Base-by-base conservation (phyloP, 23 tunicate species). In the Ascidia mentula region DNA sequence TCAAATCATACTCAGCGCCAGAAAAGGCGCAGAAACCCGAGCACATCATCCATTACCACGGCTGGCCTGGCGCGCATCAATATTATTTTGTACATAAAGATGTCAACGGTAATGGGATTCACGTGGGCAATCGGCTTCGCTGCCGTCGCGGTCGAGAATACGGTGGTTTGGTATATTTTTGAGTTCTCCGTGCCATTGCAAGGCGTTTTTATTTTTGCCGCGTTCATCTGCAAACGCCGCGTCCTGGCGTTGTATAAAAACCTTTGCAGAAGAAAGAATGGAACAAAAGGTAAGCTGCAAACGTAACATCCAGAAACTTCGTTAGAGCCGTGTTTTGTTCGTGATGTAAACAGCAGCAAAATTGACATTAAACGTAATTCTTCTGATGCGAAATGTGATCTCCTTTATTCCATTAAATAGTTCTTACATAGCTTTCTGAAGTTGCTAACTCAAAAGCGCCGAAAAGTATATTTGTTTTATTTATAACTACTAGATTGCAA, bases 101-200 rank as follows among this genome's bases (percentile, higher is more conserved):
- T 92, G 92, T 93, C 98, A 28, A 84, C 88, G 18, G 87, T 93
- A 36, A 93, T 93, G 98, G 98, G 98, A 18, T 84, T 93, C 60
- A 83, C 89, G 18, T 93, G 98, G 98, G 60, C 88, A 26, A 33
- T 93, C 53, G 98, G 98, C 17, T 80, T 88, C 40, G 81, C 92
- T 1, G 93, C 98, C 1, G 92, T 87, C 18, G 32, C 87, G 12
- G 80, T 87, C 7, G 77, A 93, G 18, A 59, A 53, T 4, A 36
- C 82, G 0, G 78, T 86, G 7, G 60, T 93, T 34, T 86, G 98
- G 89, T 80, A 82, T 45, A 77, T 93, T 31, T 93, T 93, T 38
- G 98, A 93, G 77, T 0, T 93, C n/a, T 80, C 88, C 22, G 93
- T 93, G 7, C 92, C 98, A 12, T 69, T 93, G n/a, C 92, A 93